Base-by-base conservation (phyloP, 64 coral and sea anemone species). In the Acropora tenuis region DNA sequence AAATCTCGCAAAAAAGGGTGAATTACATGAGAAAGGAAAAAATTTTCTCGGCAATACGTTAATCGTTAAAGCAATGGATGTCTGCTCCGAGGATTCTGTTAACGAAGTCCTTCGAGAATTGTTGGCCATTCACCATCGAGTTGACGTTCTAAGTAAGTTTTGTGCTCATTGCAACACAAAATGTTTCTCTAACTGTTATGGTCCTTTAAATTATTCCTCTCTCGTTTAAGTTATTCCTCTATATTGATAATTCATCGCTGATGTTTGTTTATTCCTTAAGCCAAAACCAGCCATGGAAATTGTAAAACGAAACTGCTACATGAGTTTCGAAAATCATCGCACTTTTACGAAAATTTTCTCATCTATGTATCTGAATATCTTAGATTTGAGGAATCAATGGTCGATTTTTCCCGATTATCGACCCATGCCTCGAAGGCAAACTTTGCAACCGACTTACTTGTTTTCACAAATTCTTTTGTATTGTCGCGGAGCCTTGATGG, bases 121-220 rank as follows among this genome's bases (percentile, higher is more conserved):
- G 5, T 77, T 93, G 42, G 69, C 86, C 12, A 83, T 40, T 46
- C 73, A 94, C 75, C 83, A 86, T 43, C 74, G 88, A 81, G 77
- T 97, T 50, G 95, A 97, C 83, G 73, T 97, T 30, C 30, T 97
- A 16, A 77, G 95, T 97, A 94, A 97, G 88, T 61, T 30, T 67
- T 18, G 30, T 63, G 59, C 59, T 63, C 59, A 63, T 63, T 13
- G 10, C 2, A 63, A 55, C 52, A 55, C 2, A 13, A 30, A 30
- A 30, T 30, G 30, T 52, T 41, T 58, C 55, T 19, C 59, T 46
- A 77, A 11, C 42, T 48, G 1, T 30, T 12, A 43, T 43, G 45
- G 42, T 68, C 42, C 43, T 74, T 87, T 30, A 30, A 30, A 30
- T 30, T 30, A 30, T 30, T 30, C 30, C 30, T 30, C 30, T 30